phyloP scores from a whole-genome alignment of 2,888 invertebrate genomes.

The Epinotia ramella region DNA sequence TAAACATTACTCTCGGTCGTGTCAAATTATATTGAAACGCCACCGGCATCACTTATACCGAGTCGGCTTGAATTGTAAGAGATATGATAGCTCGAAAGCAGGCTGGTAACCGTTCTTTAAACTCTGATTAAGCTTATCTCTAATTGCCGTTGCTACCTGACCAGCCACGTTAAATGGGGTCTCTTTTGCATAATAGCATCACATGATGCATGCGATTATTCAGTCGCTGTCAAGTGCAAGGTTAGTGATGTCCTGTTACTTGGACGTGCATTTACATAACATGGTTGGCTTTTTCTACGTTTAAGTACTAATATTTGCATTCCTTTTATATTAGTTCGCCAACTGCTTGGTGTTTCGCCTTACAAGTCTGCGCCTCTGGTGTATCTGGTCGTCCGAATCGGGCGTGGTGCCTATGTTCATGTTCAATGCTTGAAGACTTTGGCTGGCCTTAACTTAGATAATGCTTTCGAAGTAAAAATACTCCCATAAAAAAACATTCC shows the following conservation, averaged over 20 bases:
- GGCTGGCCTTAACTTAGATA: neutral
- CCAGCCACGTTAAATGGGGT: conserved; percentile 47
- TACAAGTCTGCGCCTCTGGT: neutral
- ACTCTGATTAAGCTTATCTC: conserved; percentile 49
- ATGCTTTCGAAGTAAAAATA: too few relatives aligned
- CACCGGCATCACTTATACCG: conserved; percentile 14
- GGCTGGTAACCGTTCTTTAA: conserved; percentile 49
- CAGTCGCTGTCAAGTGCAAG: conserved; percentile 47
- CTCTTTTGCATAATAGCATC: conserved; percentile 53
- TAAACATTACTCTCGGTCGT: conserved; percentile 10
- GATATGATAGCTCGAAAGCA: conserved; percentile 44
- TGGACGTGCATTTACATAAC: conserved; percentile 20
- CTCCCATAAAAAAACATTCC: too few relatives aligned
- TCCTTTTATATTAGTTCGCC: neutral
- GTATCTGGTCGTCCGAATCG: neutral
- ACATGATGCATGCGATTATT: conserved; percentile 42
- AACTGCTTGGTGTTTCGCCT: neutral
- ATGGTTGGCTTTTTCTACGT: neutral
- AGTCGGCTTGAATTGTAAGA: conserved; percentile 34
- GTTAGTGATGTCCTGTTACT: conserved; percentile 36
- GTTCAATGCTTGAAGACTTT: neutral
- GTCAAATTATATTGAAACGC: conserved; percentile 9
- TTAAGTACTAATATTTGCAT: neutral
- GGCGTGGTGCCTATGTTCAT: neutral
- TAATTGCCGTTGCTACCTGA: conserved; percentile 53